Conservation (phyloP, 2,797 vertebrate genomes). For the Hapalemur alaotrensis region DNA sequence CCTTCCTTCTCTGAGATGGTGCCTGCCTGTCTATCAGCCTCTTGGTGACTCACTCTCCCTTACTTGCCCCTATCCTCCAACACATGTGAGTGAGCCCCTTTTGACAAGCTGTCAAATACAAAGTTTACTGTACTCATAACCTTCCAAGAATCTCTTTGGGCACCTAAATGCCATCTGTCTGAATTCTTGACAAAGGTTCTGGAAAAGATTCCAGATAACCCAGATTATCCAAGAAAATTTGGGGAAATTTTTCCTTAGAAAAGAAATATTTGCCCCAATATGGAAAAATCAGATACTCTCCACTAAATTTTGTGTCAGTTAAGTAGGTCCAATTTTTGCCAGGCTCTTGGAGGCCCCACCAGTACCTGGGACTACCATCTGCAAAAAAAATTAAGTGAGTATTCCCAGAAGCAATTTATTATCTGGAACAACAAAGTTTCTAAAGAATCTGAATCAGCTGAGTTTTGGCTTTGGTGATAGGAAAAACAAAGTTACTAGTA, state of each 20-base stretch:
- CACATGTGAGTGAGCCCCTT: not conserved
- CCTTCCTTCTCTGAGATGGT: not conserved
- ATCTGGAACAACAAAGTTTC: not conserved
- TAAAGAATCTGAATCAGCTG: not conserved
- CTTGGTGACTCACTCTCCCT: not conserved
- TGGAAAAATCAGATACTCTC: not conserved
- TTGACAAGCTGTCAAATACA: not conserved
- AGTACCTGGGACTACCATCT: not conserved
- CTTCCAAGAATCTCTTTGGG: not conserved
- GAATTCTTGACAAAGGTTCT: not conserved
- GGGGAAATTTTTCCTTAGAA: not conserved
- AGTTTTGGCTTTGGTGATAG: not conserved
- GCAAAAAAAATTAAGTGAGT: not conserved
- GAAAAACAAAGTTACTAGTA: not conserved
- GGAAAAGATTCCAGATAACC: not conserved
- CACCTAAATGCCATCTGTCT: not conserved
- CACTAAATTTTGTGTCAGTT: not conserved
- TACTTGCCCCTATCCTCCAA: not conserved
- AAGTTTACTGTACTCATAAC: not conserved
- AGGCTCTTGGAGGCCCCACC: not conserved
- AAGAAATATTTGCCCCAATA: not conserved
- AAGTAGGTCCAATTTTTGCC: not conserved
- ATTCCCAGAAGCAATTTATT: slow-evolving; percentile 17
- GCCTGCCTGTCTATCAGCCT: not conserved
- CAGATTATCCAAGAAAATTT: not conserved